These are phyloP conservation scores for Drosophila multiciliata DNA, from an alignment of 2,888 invertebrate genomes.

Conservation along the genomic window DNA sequence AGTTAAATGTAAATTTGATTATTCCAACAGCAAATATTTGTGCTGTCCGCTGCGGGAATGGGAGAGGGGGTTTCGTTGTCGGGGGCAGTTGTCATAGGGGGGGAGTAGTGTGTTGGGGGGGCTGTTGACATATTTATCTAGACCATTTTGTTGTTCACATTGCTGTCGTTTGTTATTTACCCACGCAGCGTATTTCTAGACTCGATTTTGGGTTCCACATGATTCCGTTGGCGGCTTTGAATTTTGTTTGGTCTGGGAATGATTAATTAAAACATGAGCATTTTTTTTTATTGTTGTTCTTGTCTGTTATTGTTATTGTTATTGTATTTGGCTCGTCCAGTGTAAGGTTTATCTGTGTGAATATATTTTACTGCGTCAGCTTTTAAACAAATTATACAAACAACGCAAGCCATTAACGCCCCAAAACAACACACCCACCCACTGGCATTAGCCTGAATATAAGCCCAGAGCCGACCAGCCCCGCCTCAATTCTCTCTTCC, in stretches of 20 bases:
- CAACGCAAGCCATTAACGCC: conserved; percentile 39
- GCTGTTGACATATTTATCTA: conserved; percentile 75
- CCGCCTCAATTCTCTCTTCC: background rate
- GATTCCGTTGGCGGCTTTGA: conserved; percentile 25
- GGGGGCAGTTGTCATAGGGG: conserved; percentile 14
- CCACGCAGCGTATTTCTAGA: conserved; percentile 39
- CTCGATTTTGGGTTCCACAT: conserved; percentile 39
- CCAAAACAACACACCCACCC: conserved; percentile 7
- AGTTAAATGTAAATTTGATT: conserved; percentile 79
- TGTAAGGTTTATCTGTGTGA: conserved; percentile 38
- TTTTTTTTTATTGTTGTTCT: conserved; percentile 35
- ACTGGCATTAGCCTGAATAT: conserved; percentile 49
- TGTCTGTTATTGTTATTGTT: conserved; percentile 25
- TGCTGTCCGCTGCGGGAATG: conserved; percentile 19
- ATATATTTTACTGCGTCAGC: conserved; percentile 53
- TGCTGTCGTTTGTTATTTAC: conserved; percentile 44
- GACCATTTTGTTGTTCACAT: conserved; percentile 65
- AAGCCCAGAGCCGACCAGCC: background rate
- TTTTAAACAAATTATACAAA: conserved; percentile 72
- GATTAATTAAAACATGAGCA: conserved; percentile 67
- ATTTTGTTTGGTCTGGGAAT: conserved; percentile 56
- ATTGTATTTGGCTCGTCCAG: conserved; percentile 37
- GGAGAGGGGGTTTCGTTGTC: background rate
- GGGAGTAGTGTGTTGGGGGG: conserved; percentile 1
- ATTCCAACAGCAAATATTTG: conserved; percentile 75